phyloP scores from a whole-genome alignment of 2,888 invertebrate genomes.

The Zaprionus obscuricornis region DNA sequence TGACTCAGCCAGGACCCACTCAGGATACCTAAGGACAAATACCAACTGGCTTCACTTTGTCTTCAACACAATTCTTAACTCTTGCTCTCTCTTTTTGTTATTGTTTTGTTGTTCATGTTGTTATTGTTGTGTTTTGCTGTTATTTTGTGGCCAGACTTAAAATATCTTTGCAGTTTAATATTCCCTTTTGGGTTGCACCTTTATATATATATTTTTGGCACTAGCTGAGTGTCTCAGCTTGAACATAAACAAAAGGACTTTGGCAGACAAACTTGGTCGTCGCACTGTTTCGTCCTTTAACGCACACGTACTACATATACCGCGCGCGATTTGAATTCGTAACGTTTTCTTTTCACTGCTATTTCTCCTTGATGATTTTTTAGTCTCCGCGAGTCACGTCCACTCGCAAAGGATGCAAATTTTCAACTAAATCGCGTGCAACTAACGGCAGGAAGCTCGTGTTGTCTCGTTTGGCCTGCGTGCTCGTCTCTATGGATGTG shows the following conservation, averaged over 20 bases:
- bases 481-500: too few species aligned
- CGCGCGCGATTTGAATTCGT: constrained; percentile 35
- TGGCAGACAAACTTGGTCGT: constrained; percentile 3
- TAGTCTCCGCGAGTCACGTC: constrained; percentile 55
- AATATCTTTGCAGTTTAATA: constrained; percentile 32
- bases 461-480: constrained; percentile 19
- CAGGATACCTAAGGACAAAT: constrained; percentile 23
- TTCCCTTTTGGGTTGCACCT: constrained; percentile 20
- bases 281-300: constrained; percentile 9
- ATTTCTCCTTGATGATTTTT: constrained; percentile 10
- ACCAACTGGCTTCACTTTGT: constrained; percentile 44
- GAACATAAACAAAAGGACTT: constrained; percentile 34
- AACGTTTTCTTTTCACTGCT: constrained; percentile 2
- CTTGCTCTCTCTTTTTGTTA: constrained; percentile 23
- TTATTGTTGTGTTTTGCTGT: constrained; percentile 11
- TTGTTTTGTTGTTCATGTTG: constrained; percentile 18
- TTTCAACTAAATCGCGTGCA: constrained; percentile 62
- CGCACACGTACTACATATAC: background rate
- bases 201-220: constrained; percentile 21
- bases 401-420: constrained; percentile 69
- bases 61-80: too few species aligned
- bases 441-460: constrained; percentile 45
- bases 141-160: constrained; percentile 11
- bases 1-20: constrained; percentile 39
- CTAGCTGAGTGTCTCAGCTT: constrained; percentile 15